phyloP scores from a whole-genome alignment of 2,797 vertebrate species.

The Synanceia verrucosa region DNA sequence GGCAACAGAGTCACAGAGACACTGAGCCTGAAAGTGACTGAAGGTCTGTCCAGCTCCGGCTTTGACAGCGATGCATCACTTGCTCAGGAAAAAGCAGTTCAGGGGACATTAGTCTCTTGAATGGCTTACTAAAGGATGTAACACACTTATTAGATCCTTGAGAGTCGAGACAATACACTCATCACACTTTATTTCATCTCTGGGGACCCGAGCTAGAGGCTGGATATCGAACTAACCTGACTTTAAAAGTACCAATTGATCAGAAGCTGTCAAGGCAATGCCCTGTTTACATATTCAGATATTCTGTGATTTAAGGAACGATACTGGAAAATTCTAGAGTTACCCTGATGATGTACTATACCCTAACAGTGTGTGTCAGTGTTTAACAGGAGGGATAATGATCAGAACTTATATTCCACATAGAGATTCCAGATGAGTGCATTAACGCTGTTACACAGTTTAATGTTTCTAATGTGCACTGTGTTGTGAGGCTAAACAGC shows the following conservation, averaged over 20 bases:
- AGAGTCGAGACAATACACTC: slow-evolving; percentile 13
- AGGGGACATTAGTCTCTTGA: slow-evolving; percentile 35
- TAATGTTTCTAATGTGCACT: slow-evolving; percentile 49
- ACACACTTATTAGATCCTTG: slow-evolving; percentile 43
- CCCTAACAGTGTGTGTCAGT: slow-evolving; percentile 8
- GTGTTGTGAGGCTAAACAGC: slow-evolving; percentile 28
- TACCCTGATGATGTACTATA: background rate
- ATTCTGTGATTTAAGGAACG: background rate
- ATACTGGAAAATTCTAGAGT: slow-evolving; percentile 15
- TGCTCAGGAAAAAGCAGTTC: slow-evolving; percentile 34
- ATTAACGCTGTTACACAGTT: slow-evolving; percentile 42
- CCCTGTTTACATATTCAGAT: background rate
- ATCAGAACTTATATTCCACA: slow-evolving; percentile 35
- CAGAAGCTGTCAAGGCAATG: background rate
- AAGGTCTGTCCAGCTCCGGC: slow-evolving; percentile 23
- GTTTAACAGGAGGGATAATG: slow-evolving; percentile 5
- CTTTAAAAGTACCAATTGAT: background rate
- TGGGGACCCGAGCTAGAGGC: background rate
- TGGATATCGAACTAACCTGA: background rate
- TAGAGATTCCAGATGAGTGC: slow-evolving; percentile 23
- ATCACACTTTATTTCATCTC: slow-evolving; percentile 17
- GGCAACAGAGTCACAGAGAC: slow-evolving; percentile 21
- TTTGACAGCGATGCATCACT: slow-evolving; percentile 23
- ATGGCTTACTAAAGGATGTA: slow-evolving; percentile 44
- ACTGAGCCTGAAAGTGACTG: slow-evolving; percentile 30